These are phyloP conservation scores for Nephrotoma flavescens DNA, from an alignment of 2,888 invertebrate species.

Conservation along the genomic window DNA sequence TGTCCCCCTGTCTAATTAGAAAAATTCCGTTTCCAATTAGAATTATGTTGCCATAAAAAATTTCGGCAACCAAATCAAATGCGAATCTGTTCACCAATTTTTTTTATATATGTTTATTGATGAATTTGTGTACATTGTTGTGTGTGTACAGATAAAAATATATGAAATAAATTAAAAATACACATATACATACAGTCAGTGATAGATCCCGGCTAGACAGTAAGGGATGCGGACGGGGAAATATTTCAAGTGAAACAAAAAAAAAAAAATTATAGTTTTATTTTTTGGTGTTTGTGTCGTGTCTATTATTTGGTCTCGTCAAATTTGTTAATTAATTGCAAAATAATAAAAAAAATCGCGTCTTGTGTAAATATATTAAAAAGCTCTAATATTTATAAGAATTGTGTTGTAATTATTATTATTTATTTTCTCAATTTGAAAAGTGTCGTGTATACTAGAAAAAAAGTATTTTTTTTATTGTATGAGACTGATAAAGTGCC, in stretches of 20 bases:
- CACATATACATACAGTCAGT: neutral
- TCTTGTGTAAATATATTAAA: neutral
- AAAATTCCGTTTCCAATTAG: neutral
- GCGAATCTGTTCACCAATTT: neutral
- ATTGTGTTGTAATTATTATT: neutral
- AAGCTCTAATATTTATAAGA: neutral
- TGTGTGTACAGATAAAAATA: neutral
- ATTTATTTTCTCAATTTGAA: neutral
- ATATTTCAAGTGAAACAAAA: neutral
- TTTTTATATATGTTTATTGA: neutral
- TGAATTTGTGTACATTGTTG: neutral
- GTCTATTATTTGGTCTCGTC: neutral
- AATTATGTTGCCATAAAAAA: neutral
- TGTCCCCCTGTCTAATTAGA: neutral
- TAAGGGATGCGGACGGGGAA: neutral
- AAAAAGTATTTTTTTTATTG: neutral
- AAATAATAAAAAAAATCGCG: neutral
- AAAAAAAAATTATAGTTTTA: neutral
- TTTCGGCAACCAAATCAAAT: neutral
- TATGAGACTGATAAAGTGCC: conserved; percentile 2
- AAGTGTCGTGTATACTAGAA: neutral
- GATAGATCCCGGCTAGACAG: neutral
- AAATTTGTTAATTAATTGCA: neutral
- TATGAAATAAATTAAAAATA: neutral
- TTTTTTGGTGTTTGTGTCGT: conserved; percentile 1